Percentiles rank a stretch among this genome's conserved stretches.
Conservation (phyloP, 53 echinoderm and acorn worm genomes). For the Hippasteria phrygiana region DNA sequence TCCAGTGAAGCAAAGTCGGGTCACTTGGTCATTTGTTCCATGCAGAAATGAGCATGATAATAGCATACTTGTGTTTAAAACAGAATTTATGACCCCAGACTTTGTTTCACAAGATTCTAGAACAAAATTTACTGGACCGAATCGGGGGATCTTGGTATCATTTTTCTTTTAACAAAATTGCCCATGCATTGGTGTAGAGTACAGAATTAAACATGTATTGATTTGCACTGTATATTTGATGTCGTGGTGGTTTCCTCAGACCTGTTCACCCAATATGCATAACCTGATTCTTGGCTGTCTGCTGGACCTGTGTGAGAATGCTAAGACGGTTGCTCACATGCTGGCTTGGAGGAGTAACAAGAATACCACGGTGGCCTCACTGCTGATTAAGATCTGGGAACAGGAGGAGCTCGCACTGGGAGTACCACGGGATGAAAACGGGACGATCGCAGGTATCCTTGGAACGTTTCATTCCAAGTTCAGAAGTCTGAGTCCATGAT, state of each 20-base stretch:
- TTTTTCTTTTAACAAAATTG: no score
- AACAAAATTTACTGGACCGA: no score
- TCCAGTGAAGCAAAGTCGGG: no score
- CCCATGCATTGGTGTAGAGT: no score
- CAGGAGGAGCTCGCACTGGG: constrained; percentile 89
- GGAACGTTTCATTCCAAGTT: no score
- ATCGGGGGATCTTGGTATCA: no score
- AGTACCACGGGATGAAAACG: constrained; percentile 78
- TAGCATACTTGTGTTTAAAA: no score
- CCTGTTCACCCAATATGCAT: constrained; percentile 82
- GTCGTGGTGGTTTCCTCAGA: constrained; percentile 15
- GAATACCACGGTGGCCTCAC: constrained; percentile 73
- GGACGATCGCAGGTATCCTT: constrained; percentile 82
- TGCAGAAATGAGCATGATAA: no score
- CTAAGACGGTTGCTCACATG: constrained; percentile 87
- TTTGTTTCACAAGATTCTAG: no score
- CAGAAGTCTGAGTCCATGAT: no score
- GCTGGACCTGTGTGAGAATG: constrained; percentile 94
- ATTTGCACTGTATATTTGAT: background rate
- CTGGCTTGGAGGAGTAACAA: constrained; percentile 84
- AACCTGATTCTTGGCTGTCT: constrained; percentile 92
- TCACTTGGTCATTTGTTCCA: no score
- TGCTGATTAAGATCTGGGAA: constrained; percentile 87
- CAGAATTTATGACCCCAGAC: no score
- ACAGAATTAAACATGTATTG: background rate